Evolutionary conservation across 2,113 vertebrate species (phyloP), one percentile per base, ranked within the genome.

Genomic region (Coturnix japonica): DNA sequence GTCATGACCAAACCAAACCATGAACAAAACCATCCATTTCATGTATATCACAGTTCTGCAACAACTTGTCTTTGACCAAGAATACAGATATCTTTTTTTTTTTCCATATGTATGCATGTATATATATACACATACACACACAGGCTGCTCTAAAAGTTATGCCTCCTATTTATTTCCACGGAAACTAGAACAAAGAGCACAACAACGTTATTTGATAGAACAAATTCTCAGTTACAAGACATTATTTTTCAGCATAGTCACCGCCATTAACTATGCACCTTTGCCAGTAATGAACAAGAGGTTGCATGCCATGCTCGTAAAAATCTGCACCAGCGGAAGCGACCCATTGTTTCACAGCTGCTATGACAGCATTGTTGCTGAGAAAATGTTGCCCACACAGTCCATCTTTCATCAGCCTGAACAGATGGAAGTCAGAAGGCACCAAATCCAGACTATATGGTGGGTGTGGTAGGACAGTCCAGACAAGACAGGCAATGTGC

Each of bases 1-100:
- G 85, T 77, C 82, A 71, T 11, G 35, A 72, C 41, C 85, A 89
- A 69, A 91, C 28, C 63, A 22, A 81, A 93, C 73, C 65, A 89
- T 15, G n/a, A 92, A 86, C 19, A 0, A 86, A 94, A 81, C 28
- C 31, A 79, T 39, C 28, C 31, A 66, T 61, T 72, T 87, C 21
- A 56, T 71, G 81, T 76, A 73, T 61, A 28, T 65, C 8, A 19
- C 59, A 66, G 37, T 69, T 91, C 77, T 85, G 31, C 85, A 95
- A 93, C 51, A 94, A 69, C n/a, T 17, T 59, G 35, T 70, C 46
- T 87, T 82, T 78, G 56, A 85, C 64, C 61, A 76, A 63, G 37
- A 66, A 44, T n/a, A 56, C 20, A 56, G 7, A 56, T 4, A n/a
- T n/a, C n/a, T n/a, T n/a, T 17, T 31, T 19, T 19, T 25, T 46